Percentiles rank a stretch among this genome's conserved stretches.
These are phyloP conservation scores for Nesidiocoris tenuis DNA, from an alignment of 2,888 invertebrate species.

Conservation along the genomic window DNA sequence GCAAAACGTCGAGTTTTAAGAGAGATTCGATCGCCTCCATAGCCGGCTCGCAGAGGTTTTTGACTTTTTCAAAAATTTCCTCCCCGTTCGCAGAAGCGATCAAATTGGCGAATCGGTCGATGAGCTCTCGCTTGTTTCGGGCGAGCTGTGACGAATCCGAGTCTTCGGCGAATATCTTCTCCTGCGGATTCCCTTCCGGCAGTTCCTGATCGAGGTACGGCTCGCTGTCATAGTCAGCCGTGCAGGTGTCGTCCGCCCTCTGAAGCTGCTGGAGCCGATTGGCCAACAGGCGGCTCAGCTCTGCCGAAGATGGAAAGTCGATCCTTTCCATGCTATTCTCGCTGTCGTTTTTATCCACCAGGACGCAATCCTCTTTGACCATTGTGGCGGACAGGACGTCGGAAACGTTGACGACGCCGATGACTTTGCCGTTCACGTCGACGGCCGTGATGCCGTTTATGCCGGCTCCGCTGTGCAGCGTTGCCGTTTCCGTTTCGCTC, in stretches of 20 bases:
- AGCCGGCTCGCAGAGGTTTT: conserved; percentile 24
- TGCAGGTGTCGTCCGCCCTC: background rate
- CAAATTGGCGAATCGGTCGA: conserved; percentile 16
- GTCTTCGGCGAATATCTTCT: background rate
- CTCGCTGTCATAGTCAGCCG: background rate
- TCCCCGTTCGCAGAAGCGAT: conserved; percentile 1
- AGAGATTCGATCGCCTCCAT: conserved; percentile 25
- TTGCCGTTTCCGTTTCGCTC: background rate
- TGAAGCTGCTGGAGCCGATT: background rate
- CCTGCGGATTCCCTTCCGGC: background rate
- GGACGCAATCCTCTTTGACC: background rate
- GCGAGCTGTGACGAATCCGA: background rate
- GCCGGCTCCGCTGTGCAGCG: background rate
- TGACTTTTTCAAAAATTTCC: conserved; percentile 22
- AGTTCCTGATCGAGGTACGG: background rate
- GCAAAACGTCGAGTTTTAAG: background rate
- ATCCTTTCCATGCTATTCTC: background rate
- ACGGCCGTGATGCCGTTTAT: conserved; percentile 11
- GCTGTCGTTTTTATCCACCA: background rate
- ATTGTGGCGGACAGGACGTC: background rate
- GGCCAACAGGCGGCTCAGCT: conserved; percentile 2
- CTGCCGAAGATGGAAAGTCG: background rate
- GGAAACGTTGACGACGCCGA: conserved; percentile 13
- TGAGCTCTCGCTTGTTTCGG: conserved; percentile 14
- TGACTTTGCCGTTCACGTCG: conserved; percentile 12